Evolutionary conservation across 1,140 invertebrate genomes (phyloP), one percentile per base, ranked within the genome.

Genomic region (Scylla paramamosain): DNA sequence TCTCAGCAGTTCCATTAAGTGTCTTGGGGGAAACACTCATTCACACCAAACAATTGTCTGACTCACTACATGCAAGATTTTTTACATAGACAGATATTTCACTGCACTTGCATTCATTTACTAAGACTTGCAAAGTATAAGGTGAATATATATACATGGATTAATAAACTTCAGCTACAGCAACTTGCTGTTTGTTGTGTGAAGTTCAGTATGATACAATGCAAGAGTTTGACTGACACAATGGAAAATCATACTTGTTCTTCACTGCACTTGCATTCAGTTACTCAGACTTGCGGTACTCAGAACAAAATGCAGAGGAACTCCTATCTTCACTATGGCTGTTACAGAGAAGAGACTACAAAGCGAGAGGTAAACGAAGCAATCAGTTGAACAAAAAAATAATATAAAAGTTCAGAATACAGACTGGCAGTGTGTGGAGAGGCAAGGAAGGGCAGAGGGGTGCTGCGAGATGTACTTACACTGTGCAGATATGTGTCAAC

Each of bases 401-500:
- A n/a, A 77, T n/a, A 25, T n/a, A 77, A n/a, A 77, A 77, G 3
- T 12, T 1, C 1, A 77, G 39, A 77, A 77, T 77, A 77, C 67
- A 77, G 67, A 77, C 67, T 59, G 10, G 67, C 25, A 25, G 67
- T 7, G 7, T 52, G 45, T 32, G 32, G 12, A 29, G 83, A 93
- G 52, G 92, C n/a, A 45, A 52, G 48, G 48, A 31, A 52, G n/a
- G 39, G 46, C 39, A 25, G 48, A 25, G 48, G 28, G 92, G 25
- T 46, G 82, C 14, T 48, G 59, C 93, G 82, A 52, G n/a, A 28
- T 16, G 45, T 94, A 94, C 93, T 94, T 83, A 94, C 93, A 83
- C 39, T 90, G 67, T 94, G 93, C 45, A 94, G 93, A 39, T 91
- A 94, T 82, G 87, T 77, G 88, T 90, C 86, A 94, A 94, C 52